These are phyloP conservation scores for Anas platyrhynchos DNA, from an alignment of 2,113 vertebrate genomes.

Conservation along the genomic window DNA sequence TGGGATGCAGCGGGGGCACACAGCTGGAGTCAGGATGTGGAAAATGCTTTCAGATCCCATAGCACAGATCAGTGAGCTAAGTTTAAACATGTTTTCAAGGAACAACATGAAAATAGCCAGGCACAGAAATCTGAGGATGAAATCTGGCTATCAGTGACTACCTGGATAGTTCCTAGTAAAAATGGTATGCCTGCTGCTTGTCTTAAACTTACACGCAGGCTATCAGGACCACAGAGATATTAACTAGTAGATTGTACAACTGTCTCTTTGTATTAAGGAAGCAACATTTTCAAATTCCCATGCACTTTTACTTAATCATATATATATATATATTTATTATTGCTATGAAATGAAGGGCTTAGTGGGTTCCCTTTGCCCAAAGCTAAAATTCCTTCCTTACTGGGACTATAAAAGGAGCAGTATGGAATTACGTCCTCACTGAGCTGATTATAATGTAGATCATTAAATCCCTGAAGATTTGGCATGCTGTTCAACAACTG, in stretches of 20 bases:
- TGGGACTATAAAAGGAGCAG: neutral
- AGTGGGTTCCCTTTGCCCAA: slow-evolving; percentile 24
- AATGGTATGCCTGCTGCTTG: neutral
- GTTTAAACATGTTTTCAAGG: neutral
- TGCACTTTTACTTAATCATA: neutral
- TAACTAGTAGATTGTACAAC: neutral
- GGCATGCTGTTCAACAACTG: neutral
- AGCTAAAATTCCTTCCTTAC: slow-evolving; percentile 8
- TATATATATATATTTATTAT: neutral
- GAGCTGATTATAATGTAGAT: slow-evolving; percentile 22
- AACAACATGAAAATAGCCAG: neutral
- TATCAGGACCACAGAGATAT: neutral
- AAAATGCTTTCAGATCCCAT: neutral
- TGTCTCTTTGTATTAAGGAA: neutral
- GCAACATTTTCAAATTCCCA: neutral
- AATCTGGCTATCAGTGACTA: neutral
- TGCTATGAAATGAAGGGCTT: neutral
- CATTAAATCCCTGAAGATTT: slow-evolving; percentile 22
- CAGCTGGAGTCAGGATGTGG: neutral
- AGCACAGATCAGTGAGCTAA: neutral
- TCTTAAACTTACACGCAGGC: neutral
- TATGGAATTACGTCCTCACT: neutral
- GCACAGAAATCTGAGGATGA: neutral
- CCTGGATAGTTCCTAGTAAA: neutral
- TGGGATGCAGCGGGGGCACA: neutral